phyloP scores from a whole-genome alignment of 92 coral and sea anemone genomes.

The Zoanthus gigantus region DNA sequence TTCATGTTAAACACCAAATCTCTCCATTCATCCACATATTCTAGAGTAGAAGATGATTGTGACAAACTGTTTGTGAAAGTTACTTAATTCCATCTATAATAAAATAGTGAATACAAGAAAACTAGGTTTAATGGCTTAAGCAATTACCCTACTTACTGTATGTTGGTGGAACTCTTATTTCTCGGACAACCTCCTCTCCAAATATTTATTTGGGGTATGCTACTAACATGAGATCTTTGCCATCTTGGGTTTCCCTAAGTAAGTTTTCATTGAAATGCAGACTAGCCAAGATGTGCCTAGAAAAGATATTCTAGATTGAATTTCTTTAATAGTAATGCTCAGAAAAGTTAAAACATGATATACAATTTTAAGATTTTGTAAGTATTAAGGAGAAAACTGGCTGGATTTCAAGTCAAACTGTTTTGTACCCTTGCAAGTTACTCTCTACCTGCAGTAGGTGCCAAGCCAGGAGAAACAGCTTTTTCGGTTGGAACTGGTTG shows the following conservation, averaged over 20 bases:
- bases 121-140: no score
- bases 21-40: conserved; percentile 53
- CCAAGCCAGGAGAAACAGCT: background rate
- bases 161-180: conserved; percentile 57
- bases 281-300: conserved; percentile 53
- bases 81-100: no score
- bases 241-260: conserved; percentile 51
- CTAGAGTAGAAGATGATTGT: background rate
- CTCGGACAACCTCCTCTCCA: background rate
- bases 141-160: conserved; percentile 39
- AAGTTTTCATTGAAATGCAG: conserved; percentile 66
- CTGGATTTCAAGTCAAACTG: no score
- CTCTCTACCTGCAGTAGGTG: background rate
- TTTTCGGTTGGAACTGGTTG: conserved; percentile 10
- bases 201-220: conserved; percentile 64
- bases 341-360: no score
- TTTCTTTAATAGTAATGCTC: no score
- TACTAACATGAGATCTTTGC: conserved; percentile 48
- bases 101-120: no score
- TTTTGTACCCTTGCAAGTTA: background rate
- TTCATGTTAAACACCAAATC: conserved; percentile 48
- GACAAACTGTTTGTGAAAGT: no score
- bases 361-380: no score
- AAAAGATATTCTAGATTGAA: background rate
- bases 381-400: no score